Conservation (phyloP, 2,888 invertebrate species). For the Tachina fera region DNA sequence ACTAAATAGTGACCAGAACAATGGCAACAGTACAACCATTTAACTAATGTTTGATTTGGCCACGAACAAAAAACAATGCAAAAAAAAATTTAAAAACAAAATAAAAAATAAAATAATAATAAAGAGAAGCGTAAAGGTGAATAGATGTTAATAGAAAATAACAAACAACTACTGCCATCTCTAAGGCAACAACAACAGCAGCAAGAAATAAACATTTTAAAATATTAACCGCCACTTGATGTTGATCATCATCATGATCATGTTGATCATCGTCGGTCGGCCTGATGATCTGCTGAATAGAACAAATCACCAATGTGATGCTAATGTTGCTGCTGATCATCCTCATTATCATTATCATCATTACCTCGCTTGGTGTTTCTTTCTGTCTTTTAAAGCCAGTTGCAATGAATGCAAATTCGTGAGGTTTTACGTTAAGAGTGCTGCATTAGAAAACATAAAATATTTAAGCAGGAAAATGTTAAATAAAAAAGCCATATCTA, state of each 20-base stretch:
- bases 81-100: too few relatives aligned
- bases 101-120: neutral
- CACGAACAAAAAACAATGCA: neutral
- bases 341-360: conserved; percentile 9
- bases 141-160: conserved; percentile 52
- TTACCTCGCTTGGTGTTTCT: neutral
- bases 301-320: conserved; percentile 40
- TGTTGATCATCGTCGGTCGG: conserved; percentile 4
- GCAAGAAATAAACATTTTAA: conserved; percentile 24
- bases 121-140: conserved; percentile 60
- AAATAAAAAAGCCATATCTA: conserved; percentile 7
- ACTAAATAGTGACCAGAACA: conserved; percentile 67
- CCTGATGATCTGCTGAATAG: conserved; percentile 46
- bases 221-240: conserved; percentile 51
- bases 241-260: conserved; percentile 19
- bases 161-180: conserved; percentile 46
- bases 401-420: conserved; percentile 69
- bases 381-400: conserved; percentile 39
- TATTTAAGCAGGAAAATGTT: conserved; percentile 65
- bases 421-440: conserved; percentile 62
- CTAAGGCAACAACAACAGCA: neutral
- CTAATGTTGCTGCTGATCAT: conserved; percentile 30
- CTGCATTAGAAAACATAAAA: conserved; percentile 42
- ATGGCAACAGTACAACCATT: conserved; percentile 58
- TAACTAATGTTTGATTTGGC: conserved; percentile 67